Conservation (phyloP, 2,113 vertebrate genomes). For the Atlantisia rogersi region DNA sequence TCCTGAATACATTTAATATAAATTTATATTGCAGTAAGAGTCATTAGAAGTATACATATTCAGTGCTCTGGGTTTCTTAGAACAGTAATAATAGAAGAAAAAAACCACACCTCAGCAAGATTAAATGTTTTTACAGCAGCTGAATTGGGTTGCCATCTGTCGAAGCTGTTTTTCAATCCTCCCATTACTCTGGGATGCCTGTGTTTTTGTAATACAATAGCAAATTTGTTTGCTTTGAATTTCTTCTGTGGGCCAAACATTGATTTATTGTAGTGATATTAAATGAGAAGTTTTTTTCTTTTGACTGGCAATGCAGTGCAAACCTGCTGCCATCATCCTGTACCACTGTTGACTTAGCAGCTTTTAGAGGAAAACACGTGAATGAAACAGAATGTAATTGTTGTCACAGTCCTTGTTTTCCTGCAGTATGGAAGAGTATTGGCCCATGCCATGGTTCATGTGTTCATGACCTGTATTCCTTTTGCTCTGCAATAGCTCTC, state of each 20-base stretch:
- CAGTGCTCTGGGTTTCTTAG: neutral
- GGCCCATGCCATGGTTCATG: neutral
- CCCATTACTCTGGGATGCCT: too few relatives aligned
- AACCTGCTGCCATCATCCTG: neutral
- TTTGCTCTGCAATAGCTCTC: neutral
- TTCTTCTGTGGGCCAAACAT: neutral
- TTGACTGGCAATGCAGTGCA: neutral
- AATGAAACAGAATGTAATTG: neutral
- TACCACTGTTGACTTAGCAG: neutral
- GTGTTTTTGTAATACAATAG: rapidly evolving
- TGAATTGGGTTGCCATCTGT: neutral
- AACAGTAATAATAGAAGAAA: neutral
- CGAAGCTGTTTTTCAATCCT: neutral
- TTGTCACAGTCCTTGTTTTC: neutral
- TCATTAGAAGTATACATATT: neutral
- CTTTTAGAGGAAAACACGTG: neutral
- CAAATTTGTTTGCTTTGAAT: neutral
- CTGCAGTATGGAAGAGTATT: neutral
- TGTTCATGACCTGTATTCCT: neutral
- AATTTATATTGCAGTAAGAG: neutral
- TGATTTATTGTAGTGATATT: neutral
- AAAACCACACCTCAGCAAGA: neutral
- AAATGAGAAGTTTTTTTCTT: neutral
- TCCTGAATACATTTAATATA: neutral
- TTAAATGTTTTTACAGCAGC: neutral